Percentiles rank a stretch among this genome's conserved stretches.
Evolutionary conservation across 2,888 invertebrate species (phyloP).

Genomic region (Hetaerina titia): DNA sequence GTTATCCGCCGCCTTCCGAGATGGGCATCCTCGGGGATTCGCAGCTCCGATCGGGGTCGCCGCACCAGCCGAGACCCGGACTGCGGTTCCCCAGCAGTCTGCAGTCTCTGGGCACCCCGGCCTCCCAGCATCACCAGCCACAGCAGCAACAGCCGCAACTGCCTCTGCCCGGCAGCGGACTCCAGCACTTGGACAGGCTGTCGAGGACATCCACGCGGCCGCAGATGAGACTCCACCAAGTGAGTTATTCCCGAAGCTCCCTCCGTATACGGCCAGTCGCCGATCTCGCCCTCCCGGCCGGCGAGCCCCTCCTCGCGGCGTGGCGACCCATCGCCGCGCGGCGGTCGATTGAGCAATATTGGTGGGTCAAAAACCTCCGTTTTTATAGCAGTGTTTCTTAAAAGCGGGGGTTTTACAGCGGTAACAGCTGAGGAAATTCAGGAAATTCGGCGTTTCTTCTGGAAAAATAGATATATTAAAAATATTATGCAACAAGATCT

Average conservation of each 20-base stretch:
- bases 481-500: no score
- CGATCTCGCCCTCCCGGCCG: neutral
- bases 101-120: neutral
- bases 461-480: no score
- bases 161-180: neutral
- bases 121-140: neutral
- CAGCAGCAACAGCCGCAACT: neutral
- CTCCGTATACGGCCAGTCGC: neutral
- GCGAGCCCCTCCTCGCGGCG: no score
- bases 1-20: neutral
- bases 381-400: no score
- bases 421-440: no score
- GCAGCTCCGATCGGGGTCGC: conserved; percentile 39
- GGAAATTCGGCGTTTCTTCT: no score
- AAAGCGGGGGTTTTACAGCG: no score
- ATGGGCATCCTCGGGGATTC: conserved; percentile 60
- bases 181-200: conserved; percentile 40
- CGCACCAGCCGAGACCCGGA: conserved; percentile 29
- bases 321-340: neutral
- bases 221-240: conserved; percentile 57
- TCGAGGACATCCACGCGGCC: conserved; percentile 20
- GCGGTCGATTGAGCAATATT: neutral
- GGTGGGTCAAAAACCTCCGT: no score
- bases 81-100: conserved; percentile 32
- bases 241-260: conserved; percentile 21